Base-by-base conservation (phyloP, 1,140 invertebrate genomes). In the Drosophila orena region DNA sequence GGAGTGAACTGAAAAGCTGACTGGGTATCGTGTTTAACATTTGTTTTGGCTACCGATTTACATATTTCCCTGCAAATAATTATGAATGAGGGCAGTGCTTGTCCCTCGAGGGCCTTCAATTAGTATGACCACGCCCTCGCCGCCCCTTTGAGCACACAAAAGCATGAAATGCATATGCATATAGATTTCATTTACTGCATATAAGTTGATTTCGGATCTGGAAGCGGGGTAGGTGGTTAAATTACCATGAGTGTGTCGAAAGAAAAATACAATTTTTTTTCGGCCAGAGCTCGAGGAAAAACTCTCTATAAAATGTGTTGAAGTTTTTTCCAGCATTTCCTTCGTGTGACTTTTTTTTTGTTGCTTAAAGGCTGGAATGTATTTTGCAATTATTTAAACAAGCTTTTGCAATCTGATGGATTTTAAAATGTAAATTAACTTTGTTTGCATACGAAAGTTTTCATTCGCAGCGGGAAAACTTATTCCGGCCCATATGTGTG, bases 61-160 rank as follows among this genome's bases (percentile, higher is more conserved):
- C 81, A 85, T 85, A 78, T 84, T 66, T 58, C 73, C 62, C 71
- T 59, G 74, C 74, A 85, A 85, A 86, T 85, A 86, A 85, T 88
- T 88, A 88, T 78, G 61, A 75, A 52, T 55, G 47, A 38, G 47
- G 53, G 59, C 47, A 46, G 54, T 24, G 35, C 38, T 58, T 38
- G 15, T 10, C 37, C 61, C 62, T 34, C 40, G 27, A 35, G 50
- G 68, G 71, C 24, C 8, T 65, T 10, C 34, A 27, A 68, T 65
- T 43, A 40, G 34, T 17, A 34, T 34, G 54, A 30, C 53, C 42
- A 38, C 34, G 40, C 30, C 42, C 52, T 6, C 15, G 20, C n/a
- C 57, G 46, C 34, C 47, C 14, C 56, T 37, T 37, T 55, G 60
- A 59, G 71, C 71, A 76, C 76, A 65, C 20, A 8, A 53, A 59